phyloP scores from a whole-genome alignment of 1,140 invertebrate species.

The Drosophila orosa region DNA sequence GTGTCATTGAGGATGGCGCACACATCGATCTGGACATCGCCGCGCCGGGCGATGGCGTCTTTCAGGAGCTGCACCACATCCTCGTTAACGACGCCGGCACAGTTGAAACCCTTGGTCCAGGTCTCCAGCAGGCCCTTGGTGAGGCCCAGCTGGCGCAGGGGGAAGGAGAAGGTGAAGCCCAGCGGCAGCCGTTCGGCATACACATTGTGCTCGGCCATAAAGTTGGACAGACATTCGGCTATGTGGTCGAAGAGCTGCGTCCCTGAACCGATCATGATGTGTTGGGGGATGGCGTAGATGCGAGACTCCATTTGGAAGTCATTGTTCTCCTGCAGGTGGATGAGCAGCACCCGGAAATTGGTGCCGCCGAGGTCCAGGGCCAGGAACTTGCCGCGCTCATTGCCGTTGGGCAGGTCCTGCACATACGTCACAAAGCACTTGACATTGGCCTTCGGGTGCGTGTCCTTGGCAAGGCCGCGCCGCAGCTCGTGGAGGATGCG shows the following conservation, averaged over 20 bases:
- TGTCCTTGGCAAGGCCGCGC: slow-evolving; percentile 91
- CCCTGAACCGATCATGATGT: slow-evolving; percentile 97
- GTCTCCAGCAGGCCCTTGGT: slow-evolving; percentile 94
- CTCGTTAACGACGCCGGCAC: slow-evolving; percentile 94
- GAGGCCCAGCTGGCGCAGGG: slow-evolving; percentile 95
- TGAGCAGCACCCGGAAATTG: slow-evolving; percentile 98
- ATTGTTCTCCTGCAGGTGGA: slow-evolving; percentile 92
- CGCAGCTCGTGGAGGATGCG: slow-evolving; percentile 91
- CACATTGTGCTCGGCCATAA: slow-evolving; percentile 94
- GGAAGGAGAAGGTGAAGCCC: slow-evolving; percentile 99
- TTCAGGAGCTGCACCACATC: slow-evolving; percentile 96
- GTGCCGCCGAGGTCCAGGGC: slow-evolving; percentile 99
- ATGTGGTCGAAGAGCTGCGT: slow-evolving; percentile 98
- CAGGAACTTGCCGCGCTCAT: slow-evolving; percentile 98
- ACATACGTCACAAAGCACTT: slow-evolving; percentile 98
- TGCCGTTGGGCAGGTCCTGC: slow-evolving; percentile 97
- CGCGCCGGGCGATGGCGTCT: slow-evolving; percentile 92
- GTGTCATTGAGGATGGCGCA: slow-evolving; percentile 99
- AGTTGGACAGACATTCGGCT: slow-evolving; percentile 97
- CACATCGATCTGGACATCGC: slow-evolving; percentile 97
- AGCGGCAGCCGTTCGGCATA: slow-evolving; percentile 93
- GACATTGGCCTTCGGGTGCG: slow-evolving; percentile 91
- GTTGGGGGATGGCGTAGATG: slow-evolving; percentile 97
- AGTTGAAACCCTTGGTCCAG: slow-evolving; percentile 99
- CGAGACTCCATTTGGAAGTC: slow-evolving; percentile 98